Percentiles rank a stretch among this genome's conserved stretches.
Conservation (phyloP, 2,113 vertebrate genomes). For the Synchiropus splendidus region DNA sequence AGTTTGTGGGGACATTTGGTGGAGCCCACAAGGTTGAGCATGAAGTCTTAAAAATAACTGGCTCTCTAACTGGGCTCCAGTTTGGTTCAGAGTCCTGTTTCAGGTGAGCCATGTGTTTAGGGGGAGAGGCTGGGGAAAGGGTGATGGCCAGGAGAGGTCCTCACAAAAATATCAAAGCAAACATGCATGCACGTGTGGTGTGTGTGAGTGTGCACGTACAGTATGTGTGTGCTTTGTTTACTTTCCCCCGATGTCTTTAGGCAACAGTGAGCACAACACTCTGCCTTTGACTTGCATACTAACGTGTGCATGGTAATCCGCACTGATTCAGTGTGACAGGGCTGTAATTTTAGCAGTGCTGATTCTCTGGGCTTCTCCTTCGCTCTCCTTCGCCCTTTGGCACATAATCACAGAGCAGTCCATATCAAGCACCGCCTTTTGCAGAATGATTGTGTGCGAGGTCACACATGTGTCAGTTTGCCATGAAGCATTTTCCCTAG, state of each 20-base stretch:
- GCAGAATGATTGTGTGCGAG: conserved; percentile 17
- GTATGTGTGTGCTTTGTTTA: conserved; percentile 25
- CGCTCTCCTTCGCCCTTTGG: conserved; percentile 32
- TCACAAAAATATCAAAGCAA: too few relatives aligned
- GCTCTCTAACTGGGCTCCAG: too few relatives aligned
- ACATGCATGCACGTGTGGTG: neutral
- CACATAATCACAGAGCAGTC: conserved; percentile 41
- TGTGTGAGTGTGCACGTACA: conserved; percentile 6
- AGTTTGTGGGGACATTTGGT: too few relatives aligned
- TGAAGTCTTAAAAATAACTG: too few relatives aligned
- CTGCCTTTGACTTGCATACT: conserved; percentile 21
- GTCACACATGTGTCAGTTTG: conserved; percentile 25
- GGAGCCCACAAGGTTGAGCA: too few relatives aligned
- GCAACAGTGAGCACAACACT: conserved; percentile 30
- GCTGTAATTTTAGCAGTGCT: conserved; percentile 57
- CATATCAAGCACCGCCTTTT: conserved; percentile 33
- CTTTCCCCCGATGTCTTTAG: conserved; percentile 29
- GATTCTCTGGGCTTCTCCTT: conserved; percentile 35
- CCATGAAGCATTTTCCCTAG: conserved; percentile 23
- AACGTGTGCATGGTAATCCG: conserved; percentile 18
- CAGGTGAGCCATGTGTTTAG: too few relatives aligned
- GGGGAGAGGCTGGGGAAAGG: too few relatives aligned
- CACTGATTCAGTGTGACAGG: conserved; percentile 49
- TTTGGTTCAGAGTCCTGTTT: too few relatives aligned
- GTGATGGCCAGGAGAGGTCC: too few relatives aligned